Conservation (phyloP, 2,113 vertebrate species). For the Phyllostomus discolor region DNA sequence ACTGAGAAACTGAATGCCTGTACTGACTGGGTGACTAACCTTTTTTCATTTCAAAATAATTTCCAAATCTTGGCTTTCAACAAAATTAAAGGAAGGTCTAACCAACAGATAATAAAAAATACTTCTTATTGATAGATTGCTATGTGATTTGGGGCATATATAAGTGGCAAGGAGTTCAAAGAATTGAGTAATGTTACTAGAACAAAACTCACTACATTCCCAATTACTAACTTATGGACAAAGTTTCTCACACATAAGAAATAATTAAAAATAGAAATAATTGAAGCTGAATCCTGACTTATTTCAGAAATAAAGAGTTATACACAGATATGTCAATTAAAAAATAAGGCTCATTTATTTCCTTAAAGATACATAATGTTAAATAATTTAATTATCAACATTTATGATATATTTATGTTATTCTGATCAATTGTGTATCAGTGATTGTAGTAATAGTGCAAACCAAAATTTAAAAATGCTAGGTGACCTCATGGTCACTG, state of each 20-base stretch:
- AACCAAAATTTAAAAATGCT: not conserved
- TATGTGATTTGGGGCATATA: not conserved
- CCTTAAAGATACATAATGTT: not conserved
- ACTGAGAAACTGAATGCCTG: not conserved
- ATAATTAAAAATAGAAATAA: not conserved
- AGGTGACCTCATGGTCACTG: not conserved
- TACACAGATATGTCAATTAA: not conserved
- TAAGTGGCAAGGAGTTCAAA: not conserved
- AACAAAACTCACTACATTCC: not conserved
- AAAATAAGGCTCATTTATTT: not conserved
- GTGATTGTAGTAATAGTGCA: not conserved
- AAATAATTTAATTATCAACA: conserved; percentile 1
- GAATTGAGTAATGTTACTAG: not conserved
- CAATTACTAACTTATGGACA: not conserved
- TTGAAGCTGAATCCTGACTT: not conserved
- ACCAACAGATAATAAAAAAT: not conserved
- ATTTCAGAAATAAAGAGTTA: not conserved
- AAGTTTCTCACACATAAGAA: not conserved
- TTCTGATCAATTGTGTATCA: not conserved
- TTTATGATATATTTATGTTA: not conserved
- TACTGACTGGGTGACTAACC: not conserved
- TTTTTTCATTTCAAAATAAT: not conserved
- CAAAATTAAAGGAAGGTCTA: not conserved
- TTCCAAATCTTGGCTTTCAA: not conserved
- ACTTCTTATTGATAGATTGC: not conserved